These are phyloP conservation scores for Hylia prasina DNA, from an alignment of 2,113 vertebrate species.

Conservation along the genomic window DNA sequence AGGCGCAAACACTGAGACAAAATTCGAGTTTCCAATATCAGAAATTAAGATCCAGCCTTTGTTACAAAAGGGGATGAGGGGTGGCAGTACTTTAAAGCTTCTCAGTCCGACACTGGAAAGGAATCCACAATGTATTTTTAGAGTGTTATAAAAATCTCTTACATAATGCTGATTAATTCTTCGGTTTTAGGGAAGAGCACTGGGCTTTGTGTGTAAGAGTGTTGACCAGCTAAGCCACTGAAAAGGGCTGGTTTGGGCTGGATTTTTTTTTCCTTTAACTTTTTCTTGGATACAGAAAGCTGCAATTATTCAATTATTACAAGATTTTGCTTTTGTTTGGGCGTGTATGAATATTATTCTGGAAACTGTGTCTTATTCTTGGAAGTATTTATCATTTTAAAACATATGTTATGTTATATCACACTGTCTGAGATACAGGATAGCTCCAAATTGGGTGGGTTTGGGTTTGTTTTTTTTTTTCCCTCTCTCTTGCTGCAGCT, in stretches of 20 bases:
- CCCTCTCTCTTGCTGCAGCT: constrained; percentile 19
- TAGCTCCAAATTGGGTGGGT: constrained; percentile 49
- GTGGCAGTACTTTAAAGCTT: constrained; percentile 50
- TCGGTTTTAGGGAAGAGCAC: constrained; percentile 53
- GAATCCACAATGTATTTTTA: constrained; percentile 58
- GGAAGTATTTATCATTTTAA: constrained; percentile 70
- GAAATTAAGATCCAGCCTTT: constrained; percentile 53
- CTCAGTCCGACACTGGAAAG: constrained; percentile 42
- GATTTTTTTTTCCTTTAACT: background rate
- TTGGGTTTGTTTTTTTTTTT: background rate
- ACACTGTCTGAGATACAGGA: constrained; percentile 38
- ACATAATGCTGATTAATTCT: constrained; percentile 62
- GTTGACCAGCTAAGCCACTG: constrained; percentile 48
- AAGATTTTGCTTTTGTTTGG: constrained; percentile 60
- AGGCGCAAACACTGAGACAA: constrained; percentile 54
- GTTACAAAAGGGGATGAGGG: background rate
- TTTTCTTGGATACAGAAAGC: constrained; percentile 26
- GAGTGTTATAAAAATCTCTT: constrained; percentile 58
- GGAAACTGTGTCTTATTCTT: constrained; percentile 64
- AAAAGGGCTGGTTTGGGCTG: constrained; percentile 1
- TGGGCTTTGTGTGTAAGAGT: constrained; percentile 27
- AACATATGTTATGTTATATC: constrained; percentile 60
- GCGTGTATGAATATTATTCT: constrained; percentile 60
- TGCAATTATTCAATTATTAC: constrained; percentile 48
- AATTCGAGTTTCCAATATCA: constrained; percentile 43